These are phyloP conservation scores for Cryptoblepharus egeriae DNA, from an alignment of 2,797 vertebrate species.

Conservation along the genomic window DNA sequence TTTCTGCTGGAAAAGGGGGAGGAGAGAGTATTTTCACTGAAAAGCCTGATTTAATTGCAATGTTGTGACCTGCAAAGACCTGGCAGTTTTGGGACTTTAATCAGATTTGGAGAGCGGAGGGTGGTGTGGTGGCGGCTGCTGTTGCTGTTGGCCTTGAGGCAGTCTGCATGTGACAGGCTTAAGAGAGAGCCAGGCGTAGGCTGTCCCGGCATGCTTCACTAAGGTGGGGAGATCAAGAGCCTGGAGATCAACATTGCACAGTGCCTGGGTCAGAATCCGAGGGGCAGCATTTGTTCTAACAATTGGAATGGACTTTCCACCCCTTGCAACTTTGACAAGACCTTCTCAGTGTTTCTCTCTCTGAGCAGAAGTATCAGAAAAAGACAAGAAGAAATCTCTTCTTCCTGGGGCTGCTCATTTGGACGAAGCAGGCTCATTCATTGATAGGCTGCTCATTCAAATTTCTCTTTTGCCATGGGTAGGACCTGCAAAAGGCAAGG, in stretches of 20 bases:
- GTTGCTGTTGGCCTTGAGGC: conserved; percentile 33
- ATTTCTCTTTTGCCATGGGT: too few species aligned
- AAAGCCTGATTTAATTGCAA: conserved; percentile 65
- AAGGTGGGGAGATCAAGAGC: background rate
- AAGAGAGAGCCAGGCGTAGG: conserved; percentile 56
- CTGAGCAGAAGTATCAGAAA: too few species aligned
- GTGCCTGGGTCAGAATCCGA: background rate
- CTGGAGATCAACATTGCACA: background rate
- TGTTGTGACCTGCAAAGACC: conserved; percentile 44
- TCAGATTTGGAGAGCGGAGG: conserved; percentile 43
- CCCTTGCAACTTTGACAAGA: background rate
- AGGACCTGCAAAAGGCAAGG: too few species aligned
- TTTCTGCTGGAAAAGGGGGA: conserved; percentile 36
- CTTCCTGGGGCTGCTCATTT: too few species aligned
- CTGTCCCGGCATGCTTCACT: background rate
- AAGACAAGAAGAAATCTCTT: too few species aligned
- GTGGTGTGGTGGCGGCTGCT: background rate
- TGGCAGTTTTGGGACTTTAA: conserved; percentile 36
- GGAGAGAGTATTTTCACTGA: background rate
- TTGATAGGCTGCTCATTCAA: background rate
- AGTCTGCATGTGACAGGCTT: conserved; percentile 45
- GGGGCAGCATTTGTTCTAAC: background rate
- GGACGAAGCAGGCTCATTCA: too few species aligned
- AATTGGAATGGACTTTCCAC: fast-evolving
- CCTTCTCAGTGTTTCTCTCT: fast-evolving